Base-by-base conservation (phyloP, 2,888 invertebrate species). In the Diplazon laetatorius region DNA sequence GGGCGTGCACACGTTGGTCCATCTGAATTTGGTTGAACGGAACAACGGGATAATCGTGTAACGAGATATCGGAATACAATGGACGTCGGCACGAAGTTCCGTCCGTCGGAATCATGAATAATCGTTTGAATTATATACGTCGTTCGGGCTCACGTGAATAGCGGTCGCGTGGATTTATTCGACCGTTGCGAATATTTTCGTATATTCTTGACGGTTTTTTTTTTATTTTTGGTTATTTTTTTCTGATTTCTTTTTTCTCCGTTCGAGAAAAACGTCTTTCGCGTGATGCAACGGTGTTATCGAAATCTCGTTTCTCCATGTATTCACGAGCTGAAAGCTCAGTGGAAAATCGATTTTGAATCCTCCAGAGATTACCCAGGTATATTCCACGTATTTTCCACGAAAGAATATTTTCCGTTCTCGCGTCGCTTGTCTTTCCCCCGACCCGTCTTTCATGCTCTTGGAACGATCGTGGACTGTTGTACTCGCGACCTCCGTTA, bases 401-500 rank as follows among this genome's bases (percentile, higher is more conserved):
- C 16, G 20, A 35, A 14, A n/a, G n/a, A n/a, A n/a, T n/a, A 48
- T 65, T 35, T 50, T 10, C 30, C 20, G 3, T 10, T 22, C 3
- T 22, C 37, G 65, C 30, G 14, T 14, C 20, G n/a, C 63, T 20
- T n/a, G n/a, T 9, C 30, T 8, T 1, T 18, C 35, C 18, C 35
- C 9, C 48, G 20, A 8, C 6, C 30, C 30, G 20, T 14, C 35
- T 37, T 50, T 50, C 35, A 20, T 48, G 20, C 18, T n/a, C 20
- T n/a, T 9, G 37, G 2, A 5, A 18, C 63, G 30, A 2, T 30
- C 1, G 25, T 42, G 46, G 48, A 46, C 35, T 63, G 25, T 20
- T 52, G 22, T 76, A 2, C 52, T 48, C 9, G n/a, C 44, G 20
- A 20, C 44, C 18, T 68, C 68, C 52, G 62, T 62, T 25, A 25